Base-by-base conservation (phyloP, 2,797 vertebrate genomes). In the Sebastes vulpes region DNA sequence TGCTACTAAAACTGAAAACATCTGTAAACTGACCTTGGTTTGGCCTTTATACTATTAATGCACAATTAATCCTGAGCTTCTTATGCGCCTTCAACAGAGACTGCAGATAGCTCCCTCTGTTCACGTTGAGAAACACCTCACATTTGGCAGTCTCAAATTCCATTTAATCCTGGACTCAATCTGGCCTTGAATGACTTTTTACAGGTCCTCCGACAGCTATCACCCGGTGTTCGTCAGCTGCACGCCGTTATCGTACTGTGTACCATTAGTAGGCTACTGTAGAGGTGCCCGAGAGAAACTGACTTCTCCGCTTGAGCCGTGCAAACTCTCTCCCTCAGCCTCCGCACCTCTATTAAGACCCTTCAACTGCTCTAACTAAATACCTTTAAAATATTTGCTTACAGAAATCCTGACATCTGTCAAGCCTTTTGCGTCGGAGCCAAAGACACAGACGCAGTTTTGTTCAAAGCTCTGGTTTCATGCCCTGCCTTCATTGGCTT, bases 371-470 rank as follows among this genome's bases (percentile, higher is more conserved):
- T 65, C n/a, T 18, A 61, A 77, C n/a, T 18, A 61, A 77, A 81
- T 75, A 66, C 60, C 58, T 75, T 60, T 20, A 28, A 53, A 60
- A 74, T 78, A 66, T 87, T 77, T 87, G 65, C 57, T 75, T 65
- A 26, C 71, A 67, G 50, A 74, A 65, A 46, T 60, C 68, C 63
- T 68, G 38, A 83, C 72, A 78, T 81, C 46, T 83, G 77, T 79
- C 81, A 63, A 23, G 50, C 31, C 65, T 72, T 68, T 68, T 4
- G 6, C 12, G 4, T 50, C 8, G 2, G 54, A 26, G 50, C 68
- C 50, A 65, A 48, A 76, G 35, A 77, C 67, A 87, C 75, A 88
- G 32, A 26, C 48, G 2, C n/a, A 20, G 77, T 63, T 84, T 54
- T 88, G 76, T 84, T 65, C 64, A 6, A 21, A 14, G 74, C 54